phyloP scores from a whole-genome alignment of 2,797 vertebrate genomes.

The Coregonus sp. region DNA sequence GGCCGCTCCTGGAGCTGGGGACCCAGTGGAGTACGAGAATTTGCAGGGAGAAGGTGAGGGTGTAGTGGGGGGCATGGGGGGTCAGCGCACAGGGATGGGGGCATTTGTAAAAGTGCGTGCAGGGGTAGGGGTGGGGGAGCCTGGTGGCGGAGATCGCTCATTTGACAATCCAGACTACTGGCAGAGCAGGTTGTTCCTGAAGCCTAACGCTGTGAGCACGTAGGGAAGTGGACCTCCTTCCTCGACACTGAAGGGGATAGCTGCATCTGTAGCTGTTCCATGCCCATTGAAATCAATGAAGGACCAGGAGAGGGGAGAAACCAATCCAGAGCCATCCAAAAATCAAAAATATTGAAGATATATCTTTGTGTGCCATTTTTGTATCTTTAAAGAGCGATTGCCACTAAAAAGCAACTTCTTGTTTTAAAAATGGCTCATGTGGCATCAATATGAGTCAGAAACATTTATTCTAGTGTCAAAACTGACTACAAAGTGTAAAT shows the following conservation, averaged over 20 bases:
- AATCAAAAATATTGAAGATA: constrained; percentile 22
- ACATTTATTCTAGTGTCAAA: no score
- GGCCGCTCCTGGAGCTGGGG: constrained; percentile 36
- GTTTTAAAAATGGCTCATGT: no score
- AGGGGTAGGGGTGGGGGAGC: constrained; percentile 57
- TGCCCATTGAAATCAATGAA: constrained; percentile 61
- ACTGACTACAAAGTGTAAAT: no score
- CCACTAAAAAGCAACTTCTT: no score
- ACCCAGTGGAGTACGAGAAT: constrained; percentile 71
- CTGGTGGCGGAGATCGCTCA: constrained; percentile 74
- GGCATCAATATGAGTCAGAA: no score
- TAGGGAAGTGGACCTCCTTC: constrained; percentile 58
- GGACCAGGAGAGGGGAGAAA: constrained; percentile 53
- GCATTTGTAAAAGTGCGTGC: constrained; percentile 75
- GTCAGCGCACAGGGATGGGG: constrained; percentile 43
- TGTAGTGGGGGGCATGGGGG: constrained; percentile 20
- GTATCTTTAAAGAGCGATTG: no score
- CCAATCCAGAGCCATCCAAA: constrained; percentile 17
- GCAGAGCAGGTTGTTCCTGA: constrained; percentile 88
- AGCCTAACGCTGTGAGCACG: constrained; percentile 79
- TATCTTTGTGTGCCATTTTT: constrained; percentile 6
- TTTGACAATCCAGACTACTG: constrained; percentile 96
- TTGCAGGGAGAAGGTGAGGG: constrained; percentile 55
- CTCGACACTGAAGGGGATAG: background rate
- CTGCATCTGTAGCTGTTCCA: constrained; percentile 9